These are phyloP conservation scores for Hetaerina americana DNA, from an alignment of 1,140 invertebrate species.

Conservation along the genomic window DNA sequence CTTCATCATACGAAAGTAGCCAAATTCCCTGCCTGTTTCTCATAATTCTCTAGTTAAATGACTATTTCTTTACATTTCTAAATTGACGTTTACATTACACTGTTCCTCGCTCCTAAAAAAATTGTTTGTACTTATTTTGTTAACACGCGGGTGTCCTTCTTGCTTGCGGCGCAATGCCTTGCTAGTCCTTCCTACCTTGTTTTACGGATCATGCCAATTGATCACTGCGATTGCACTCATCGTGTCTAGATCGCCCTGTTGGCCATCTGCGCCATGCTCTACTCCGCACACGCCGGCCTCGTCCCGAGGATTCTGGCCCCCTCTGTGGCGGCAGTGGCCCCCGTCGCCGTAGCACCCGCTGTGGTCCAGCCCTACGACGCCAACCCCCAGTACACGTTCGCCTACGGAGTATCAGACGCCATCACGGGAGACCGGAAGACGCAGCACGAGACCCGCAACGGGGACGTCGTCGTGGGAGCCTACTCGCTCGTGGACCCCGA, in stretches of 20 bases:
- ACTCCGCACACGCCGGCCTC: background rate
- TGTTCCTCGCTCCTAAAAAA: no score
- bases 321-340: background rate
- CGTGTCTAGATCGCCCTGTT: background rate
- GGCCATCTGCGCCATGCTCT: background rate
- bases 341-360: background rate
- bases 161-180: no score
- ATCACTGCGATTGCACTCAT: background rate
- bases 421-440: constrained; percentile 34
- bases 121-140: no score
- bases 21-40: no score
- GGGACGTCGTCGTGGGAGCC: constrained; percentile 15
- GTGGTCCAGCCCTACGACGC: constrained; percentile 13
- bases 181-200: no score
- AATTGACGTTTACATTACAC: no score
- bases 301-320: background rate
- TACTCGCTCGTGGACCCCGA: constrained; percentile 19
- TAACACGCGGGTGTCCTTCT: no score
- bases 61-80: no score
- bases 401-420: constrained; percentile 17
- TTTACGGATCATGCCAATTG: no score
- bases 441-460: constrained; percentile 29
- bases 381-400: constrained; percentile 20
- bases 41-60: no score
- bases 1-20: no score